These are phyloP conservation scores for Pollachius pollachius DNA, from an alignment of 2,113 vertebrate species.

Conservation along the genomic window DNA sequence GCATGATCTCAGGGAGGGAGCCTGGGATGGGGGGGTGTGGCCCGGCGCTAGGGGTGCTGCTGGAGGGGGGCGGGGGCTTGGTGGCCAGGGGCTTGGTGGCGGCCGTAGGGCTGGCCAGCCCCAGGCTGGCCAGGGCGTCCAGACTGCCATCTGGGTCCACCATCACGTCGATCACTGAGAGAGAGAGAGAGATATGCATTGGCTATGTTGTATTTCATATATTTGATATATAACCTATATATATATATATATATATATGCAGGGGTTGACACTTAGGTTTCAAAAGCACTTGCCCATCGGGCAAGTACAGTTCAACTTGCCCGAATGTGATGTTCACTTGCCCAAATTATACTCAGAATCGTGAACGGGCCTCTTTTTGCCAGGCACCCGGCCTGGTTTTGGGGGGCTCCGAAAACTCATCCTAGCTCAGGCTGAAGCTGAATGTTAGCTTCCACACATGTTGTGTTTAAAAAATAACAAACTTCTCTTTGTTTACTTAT, in stretches of 20 bases:
- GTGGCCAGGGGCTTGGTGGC: slow-evolving; percentile 68
- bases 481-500: too few species aligned
- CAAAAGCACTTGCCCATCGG: too few species aligned
- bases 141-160: slow-evolving; percentile 95
- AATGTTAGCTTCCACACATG: too few species aligned
- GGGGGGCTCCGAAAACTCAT: too few species aligned
- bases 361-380: too few species aligned
- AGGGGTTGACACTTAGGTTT: too few species aligned
- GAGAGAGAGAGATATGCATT: not conserved
- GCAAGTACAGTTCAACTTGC: too few species aligned
- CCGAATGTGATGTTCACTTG: too few species aligned
- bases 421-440: too few species aligned
- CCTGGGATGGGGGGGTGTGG: slow-evolving; percentile 62
- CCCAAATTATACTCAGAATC: too few species aligned
- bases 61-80: slow-evolving; percentile 62
- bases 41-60: slow-evolving; percentile 62
- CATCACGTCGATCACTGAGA: slow-evolving; percentile 91
- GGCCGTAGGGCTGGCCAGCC: slow-evolving; percentile 76
- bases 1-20: slow-evolving; percentile 51
- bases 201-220: not conserved
- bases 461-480: too few species aligned
- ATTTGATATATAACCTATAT: not conserved
- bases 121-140: slow-evolving; percentile 87
- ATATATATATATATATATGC: not conserved
- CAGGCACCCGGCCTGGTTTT: too few species aligned